Base-by-base conservation (phyloP, 2,888 invertebrate genomes). In the Azorinus chamasolen region DNA sequence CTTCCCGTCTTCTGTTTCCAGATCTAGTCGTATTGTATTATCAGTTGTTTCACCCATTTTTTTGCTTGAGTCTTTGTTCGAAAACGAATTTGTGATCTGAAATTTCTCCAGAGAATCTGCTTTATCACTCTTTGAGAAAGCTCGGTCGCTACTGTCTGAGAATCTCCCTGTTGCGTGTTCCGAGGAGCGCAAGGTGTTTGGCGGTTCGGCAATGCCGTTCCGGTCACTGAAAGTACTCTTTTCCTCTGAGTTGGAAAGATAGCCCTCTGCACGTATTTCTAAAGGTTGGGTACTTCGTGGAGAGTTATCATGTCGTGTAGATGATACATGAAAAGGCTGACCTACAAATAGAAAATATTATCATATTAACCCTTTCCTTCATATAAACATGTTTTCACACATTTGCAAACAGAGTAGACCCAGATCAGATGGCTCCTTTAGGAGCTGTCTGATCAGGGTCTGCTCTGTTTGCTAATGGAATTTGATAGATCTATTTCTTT, bases 191-290 rank as follows among this genome's bases (percentile, higher is more conserved):
- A 32, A 32, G 0, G 53, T 39, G 53, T 46, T 58, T 16, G 69
- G 58, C 37, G 68, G 65, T 22, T 70, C 62, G 8, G 48, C 50
- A 25, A 45, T 53, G 18, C 41, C 57, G 16, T 70, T 62, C 16
- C 71, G 41, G 48, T 77, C 77, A 24, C 62, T 69, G 25, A 37
- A 18, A 20, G 65, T 55, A 6, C 43, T 20, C 53, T 79, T 74
- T 18, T 74, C 74, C 5, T 74, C 79, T 2, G 69, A 37, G 43
- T 57, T 71, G 24, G 50, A 55, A 14, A 63, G 73, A 59, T 73
- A 73, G 20, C 80, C 80, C 53, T 80, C 80, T 8, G 80, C 80
- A 32, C 80, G 65, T 45, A 80, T 65, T 48, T 80, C 80, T 65
- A 80, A 58, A 41, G 80, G 80, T 27, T 70, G 74, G 5, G 61